These are phyloP conservation scores for Dryobotodes eremita DNA, from an alignment of 2,888 invertebrate species.

Conservation along the genomic window DNA sequence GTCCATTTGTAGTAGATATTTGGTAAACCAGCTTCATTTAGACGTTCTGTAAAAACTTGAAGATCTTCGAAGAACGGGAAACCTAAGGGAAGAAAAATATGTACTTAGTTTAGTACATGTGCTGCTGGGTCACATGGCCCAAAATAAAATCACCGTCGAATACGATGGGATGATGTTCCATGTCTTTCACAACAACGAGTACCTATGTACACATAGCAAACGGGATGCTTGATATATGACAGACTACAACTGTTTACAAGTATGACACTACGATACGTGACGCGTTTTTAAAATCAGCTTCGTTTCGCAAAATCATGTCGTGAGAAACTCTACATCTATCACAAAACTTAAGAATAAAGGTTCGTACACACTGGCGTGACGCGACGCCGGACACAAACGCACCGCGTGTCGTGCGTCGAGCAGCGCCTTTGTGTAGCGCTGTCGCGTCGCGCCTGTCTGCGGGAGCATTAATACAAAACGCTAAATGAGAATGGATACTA, in stretches of 20 bases:
- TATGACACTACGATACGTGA: too few species aligned
- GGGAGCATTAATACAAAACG: not conserved
- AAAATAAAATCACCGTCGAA: not conserved
- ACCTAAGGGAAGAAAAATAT: slow-evolving; percentile 62
- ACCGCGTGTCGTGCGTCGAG: too few species aligned
- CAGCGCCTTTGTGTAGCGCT: too few species aligned
- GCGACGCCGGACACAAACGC: too few species aligned
- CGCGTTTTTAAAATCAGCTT: not conserved
- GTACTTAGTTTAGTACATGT: not conserved
- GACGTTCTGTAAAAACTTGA: slow-evolving; percentile 68
- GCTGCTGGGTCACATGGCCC: not conserved
- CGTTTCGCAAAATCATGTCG: not conserved
- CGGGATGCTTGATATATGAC: not conserved
- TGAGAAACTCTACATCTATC: not conserved
- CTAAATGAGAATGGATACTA: slow-evolving; percentile 46
- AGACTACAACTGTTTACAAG: too few species aligned
- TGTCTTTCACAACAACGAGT: not conserved
- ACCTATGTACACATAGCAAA: not conserved
- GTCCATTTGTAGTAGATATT: slow-evolving; percentile 77
- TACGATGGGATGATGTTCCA: not conserved
- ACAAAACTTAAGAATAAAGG: not conserved
- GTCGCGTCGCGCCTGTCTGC: too few species aligned
- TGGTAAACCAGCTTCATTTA: slow-evolving; percentile 77
- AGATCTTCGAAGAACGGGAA: slow-evolving; percentile 76
- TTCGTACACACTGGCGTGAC: too few species aligned